These are phyloP conservation scores for Chloroceryle inda DNA, from an alignment of 2,797 vertebrate species.

Conservation along the genomic window DNA sequence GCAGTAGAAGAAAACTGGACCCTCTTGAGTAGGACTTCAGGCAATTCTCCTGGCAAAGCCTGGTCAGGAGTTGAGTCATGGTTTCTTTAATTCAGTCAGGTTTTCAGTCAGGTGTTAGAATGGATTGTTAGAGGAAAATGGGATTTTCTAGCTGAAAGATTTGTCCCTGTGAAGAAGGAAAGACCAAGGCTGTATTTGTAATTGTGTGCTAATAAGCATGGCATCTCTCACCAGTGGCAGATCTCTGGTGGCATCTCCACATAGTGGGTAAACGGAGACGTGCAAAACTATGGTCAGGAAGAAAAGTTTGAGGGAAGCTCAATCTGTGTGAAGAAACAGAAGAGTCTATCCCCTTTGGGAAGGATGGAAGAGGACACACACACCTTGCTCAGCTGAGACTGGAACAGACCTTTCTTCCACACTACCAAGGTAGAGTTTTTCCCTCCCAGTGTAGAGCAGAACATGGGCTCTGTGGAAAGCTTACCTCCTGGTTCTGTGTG, in stretches of 20 bases:
- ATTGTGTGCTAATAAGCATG: not conserved
- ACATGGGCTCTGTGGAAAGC: not conserved
- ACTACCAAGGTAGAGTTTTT: not conserved
- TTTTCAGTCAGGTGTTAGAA: not conserved
- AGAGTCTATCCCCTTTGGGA: not conserved
- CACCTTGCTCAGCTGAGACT: not conserved
- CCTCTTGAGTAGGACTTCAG: not conserved
- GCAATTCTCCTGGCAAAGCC: not conserved
- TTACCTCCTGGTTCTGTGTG: not conserved
- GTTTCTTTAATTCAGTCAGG: not conserved
- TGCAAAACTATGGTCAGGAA: not conserved
- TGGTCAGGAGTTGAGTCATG: not conserved
- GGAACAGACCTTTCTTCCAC: not conserved
- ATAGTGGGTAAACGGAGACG: not conserved
- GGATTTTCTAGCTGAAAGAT: not conserved
- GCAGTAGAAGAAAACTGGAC: not conserved
- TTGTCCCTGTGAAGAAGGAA: not conserved
- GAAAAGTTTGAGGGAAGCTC: not conserved
- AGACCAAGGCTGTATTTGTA: fast-evolving
- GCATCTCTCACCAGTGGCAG: not conserved
- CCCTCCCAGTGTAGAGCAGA: not conserved
- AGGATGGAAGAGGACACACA: not conserved
- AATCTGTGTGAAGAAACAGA: not conserved
- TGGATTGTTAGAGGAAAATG: not conserved
- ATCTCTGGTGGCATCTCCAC: not conserved